Evolutionary conservation across 2,113 vertebrate genomes (phyloP).

Genomic region (Amphilophus citrinellus): DNA sequence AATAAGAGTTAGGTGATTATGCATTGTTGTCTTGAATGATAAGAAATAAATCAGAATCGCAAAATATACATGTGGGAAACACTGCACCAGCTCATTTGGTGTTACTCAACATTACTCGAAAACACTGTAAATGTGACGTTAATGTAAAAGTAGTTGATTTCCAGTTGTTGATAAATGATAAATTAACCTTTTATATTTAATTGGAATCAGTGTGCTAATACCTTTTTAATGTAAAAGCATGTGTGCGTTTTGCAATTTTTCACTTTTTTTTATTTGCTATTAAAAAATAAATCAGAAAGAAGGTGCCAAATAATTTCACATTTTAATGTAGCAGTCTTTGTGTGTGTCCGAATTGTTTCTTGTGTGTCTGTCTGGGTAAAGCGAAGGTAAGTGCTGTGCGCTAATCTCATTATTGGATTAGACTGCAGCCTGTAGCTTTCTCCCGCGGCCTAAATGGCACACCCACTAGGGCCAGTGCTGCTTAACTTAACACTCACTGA

Average conservation of each 20-base stretch:
- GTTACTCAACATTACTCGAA: no score
- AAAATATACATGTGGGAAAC: neutral
- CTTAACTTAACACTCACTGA: constrained; percentile 38
- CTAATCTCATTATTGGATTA: constrained; percentile 84
- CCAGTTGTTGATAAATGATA: neutral
- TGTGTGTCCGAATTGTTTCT: constrained; percentile 14
- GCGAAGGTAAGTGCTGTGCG: constrained; percentile 57
- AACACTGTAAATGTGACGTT: neutral
- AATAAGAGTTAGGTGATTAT: neutral
- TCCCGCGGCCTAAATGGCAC: constrained; percentile 67
- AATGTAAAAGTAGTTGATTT: neutral
- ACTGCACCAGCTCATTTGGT: no score
- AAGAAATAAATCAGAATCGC: neutral
- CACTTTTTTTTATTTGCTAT: neutral
- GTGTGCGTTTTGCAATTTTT: neutral
- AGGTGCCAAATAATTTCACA: neutral
- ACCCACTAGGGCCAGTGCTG: constrained; percentile 41
- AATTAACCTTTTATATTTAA: neutral
- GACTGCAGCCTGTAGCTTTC: constrained; percentile 71
- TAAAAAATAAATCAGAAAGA: neutral
- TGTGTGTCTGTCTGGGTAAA: constrained; percentile 64
- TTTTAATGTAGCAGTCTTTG: neutral
- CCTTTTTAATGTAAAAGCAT: neutral
- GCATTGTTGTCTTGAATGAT: neutral
- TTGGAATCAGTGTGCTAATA: no score